Evolutionary conservation across 2,888 invertebrate genomes (phyloP).

Genomic region (Callyntrura guangdongensis): DNA sequence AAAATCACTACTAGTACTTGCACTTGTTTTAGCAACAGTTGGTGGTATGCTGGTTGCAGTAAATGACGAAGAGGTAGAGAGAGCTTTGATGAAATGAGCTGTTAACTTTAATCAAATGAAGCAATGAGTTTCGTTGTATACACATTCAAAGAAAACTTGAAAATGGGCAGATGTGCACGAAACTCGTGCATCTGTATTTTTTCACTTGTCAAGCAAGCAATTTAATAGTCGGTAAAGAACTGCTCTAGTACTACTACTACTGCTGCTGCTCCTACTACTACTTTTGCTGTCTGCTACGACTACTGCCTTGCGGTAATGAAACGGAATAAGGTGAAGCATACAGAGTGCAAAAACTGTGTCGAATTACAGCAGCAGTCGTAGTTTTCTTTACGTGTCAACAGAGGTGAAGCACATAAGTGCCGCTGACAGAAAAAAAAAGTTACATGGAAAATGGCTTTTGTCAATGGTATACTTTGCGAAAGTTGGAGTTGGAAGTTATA

Average conservation of each 20-base stretch:
- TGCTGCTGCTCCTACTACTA: background rate
- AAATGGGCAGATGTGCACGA: constrained; percentile 66
- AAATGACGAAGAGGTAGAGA: background rate
- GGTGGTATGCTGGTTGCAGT: constrained; percentile 9
- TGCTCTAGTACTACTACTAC: background rate
- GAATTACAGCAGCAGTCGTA: constrained; percentile 22
- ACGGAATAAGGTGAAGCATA: constrained; percentile 39
- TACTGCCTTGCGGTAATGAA: constrained; percentile 38
- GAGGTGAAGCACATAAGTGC: background rate
- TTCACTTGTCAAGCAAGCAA: constrained; percentile 50
- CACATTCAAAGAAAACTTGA: constrained; percentile 19
- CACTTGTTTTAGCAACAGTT: constrained; percentile 51
- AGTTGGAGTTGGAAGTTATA: background rate
- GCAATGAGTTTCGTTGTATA: constrained; percentile 38
- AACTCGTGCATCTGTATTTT: constrained; percentile 40
- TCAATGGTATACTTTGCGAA: constrained; percentile 2
- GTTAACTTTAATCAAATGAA: constrained; percentile 55
- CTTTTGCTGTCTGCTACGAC: background rate
- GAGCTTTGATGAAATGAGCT: constrained; percentile 60
- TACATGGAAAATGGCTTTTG: background rate
- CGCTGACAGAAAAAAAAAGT: background rate
- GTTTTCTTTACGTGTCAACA: background rate
- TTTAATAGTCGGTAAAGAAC: background rate
- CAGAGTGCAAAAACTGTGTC: constrained; percentile 15
- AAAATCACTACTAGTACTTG: constrained; percentile 25